Conservation (phyloP, 1,140 invertebrate genomes). For the Sinella curviseta region DNA sequence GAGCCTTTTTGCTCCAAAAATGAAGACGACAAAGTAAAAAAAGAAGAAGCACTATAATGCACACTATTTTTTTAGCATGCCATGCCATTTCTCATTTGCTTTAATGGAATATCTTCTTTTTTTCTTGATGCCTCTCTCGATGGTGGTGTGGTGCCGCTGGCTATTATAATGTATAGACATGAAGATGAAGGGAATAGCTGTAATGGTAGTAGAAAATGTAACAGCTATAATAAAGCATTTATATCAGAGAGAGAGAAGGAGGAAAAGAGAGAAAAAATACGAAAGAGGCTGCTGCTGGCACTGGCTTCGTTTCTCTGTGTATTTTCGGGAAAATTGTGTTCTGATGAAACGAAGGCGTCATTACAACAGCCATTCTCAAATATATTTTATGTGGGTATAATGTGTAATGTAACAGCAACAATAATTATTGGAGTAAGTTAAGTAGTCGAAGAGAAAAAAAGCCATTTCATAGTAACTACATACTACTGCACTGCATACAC, state of each 20-base stretch:
- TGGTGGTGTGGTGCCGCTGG: not conserved
- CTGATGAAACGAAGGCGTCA: not conserved
- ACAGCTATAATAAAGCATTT: too few species aligned
- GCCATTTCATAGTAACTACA: not conserved
- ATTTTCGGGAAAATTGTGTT: not conserved
- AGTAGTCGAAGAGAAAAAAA: too few species aligned
- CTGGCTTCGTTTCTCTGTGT: not conserved
- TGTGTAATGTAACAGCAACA: not conserved
- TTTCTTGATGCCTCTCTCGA: not conserved
- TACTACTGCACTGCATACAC: too few species aligned
- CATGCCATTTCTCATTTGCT: constrained; percentile 23
- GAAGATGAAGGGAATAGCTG: too few species aligned
- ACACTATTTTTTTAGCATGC: not conserved
- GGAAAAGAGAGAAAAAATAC: too few species aligned
- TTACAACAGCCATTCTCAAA: not conserved
- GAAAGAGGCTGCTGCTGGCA: not conserved
- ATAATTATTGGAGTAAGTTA: not conserved
- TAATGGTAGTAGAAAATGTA: not conserved
- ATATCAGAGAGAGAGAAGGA: too few species aligned
- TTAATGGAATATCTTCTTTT: constrained; percentile 2
- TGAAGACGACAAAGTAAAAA: not conserved
- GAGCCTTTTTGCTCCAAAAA: not conserved
- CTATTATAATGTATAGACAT: not conserved
- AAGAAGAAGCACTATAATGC: not conserved
- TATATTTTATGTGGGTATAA: not conserved